Evolutionary conservation across 2,888 invertebrate genomes (phyloP), one percentile per base, ranked within the genome.

Genomic region (Drosophila anomalipes): DNA sequence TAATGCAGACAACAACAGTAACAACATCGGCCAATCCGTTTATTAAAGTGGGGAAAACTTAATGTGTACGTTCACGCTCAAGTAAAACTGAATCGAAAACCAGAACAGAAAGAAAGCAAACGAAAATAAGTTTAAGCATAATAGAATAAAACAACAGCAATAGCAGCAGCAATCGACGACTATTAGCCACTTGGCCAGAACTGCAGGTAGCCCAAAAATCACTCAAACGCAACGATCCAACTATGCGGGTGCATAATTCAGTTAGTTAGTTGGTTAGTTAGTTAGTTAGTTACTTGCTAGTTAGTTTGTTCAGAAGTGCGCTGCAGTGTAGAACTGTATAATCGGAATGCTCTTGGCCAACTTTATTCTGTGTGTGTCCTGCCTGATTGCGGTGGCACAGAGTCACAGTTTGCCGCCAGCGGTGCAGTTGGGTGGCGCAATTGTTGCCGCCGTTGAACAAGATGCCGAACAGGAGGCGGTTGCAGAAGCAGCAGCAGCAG

Each of bases 21-120:
- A 41, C 72, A 74, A 49, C 54, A 73, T 67, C 60, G 69, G 74
- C 66, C 44, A 80, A 79, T 82, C 83, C 89, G 78, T 90, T 82
- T 82, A 87, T 89, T 90, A 90, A 86, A 77, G 68, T 86, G 79
- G 86, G 83, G 86, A 87, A 87, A 86, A 77, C 74, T 83, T 89
- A 87, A 83, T 81, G 71, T 77, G 61, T 82, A 56, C 66, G 80
- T 91, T 89, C 85, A 91, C 89, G 88, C 89, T 91, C 79, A 89
- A 91, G 83, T 91, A 83, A 83, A 79, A 85, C 90, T 61, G 79
- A 85, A 89, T 85, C 77, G 85, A 74, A 85, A 82, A 76, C 72
- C 72, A 73, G 82, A 76, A 77, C 71, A 68, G 57, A 72, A 69
- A 75, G 75, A 79, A 89, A 81, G 74, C 72, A 78, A 77, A 79